Conservation (phyloP, 2,888 invertebrate genomes). For the Cryptus viduatorius region DNA sequence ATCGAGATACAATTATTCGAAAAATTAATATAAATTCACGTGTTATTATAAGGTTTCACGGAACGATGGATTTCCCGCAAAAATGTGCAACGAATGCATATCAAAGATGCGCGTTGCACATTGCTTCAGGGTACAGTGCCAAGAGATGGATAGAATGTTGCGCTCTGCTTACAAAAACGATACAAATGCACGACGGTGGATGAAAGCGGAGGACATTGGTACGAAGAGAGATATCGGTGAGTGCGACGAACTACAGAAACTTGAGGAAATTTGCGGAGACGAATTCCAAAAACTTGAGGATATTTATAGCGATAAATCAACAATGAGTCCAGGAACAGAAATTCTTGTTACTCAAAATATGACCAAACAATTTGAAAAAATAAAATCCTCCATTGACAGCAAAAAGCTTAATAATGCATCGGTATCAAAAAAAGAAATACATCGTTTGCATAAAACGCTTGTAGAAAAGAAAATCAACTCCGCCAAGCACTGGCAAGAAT, state of each 20-base stretch:
- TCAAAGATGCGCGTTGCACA: slow-evolving; percentile 75
- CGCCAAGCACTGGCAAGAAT: background rate
- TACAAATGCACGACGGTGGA: background rate
- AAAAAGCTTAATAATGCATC: background rate
- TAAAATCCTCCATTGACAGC: background rate
- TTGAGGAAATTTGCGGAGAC: background rate
- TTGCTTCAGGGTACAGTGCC: slow-evolving; percentile 78
- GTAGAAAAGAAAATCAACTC: background rate
- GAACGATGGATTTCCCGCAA: slow-evolving; percentile 78
- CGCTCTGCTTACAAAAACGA: slow-evolving; percentile 51
- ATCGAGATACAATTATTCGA: background rate
- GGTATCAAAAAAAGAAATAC: background rate
- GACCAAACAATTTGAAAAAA: background rate
- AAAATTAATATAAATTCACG: background rate
- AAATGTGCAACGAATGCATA: slow-evolving; percentile 76
- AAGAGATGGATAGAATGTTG: slow-evolving; percentile 74
- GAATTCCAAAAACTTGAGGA: background rate
- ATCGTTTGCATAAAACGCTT: background rate
- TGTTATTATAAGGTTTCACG: slow-evolving; percentile 72
- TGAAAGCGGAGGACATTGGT: too few species aligned
- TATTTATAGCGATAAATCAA: background rate
- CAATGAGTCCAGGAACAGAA: background rate
- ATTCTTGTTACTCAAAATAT: background rate
- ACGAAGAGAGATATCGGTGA: background rate
- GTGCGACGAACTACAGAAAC: background rate